Conservation (phyloP, 2,797 vertebrate species). For the Lepilemur septentrionalis region DNA sequence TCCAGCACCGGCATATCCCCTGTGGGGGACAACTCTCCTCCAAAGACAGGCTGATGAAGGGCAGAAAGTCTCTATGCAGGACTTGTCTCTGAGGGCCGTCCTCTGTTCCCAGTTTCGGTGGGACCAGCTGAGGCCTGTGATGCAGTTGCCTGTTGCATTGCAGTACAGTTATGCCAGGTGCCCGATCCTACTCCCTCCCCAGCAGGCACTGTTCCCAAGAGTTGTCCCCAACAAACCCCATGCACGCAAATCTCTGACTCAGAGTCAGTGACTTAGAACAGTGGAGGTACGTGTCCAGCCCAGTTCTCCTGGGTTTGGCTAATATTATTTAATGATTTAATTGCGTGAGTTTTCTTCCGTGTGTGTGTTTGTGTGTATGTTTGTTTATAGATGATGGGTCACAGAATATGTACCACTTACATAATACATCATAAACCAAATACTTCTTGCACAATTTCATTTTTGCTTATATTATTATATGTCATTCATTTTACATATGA, state of each 20-base stretch:
- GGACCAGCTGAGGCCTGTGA: background rate
- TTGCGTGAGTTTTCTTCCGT: background rate
- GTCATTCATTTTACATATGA: no score
- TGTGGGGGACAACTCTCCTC: background rate
- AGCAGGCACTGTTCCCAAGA: background rate
- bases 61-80: background rate
- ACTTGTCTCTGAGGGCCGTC: background rate
- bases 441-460: background rate
- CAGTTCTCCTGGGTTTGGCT: background rate
- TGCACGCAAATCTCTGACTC: background rate
- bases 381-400: background rate
- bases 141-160: background rate
- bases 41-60: background rate
- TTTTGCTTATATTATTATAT: background rate
- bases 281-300: no score
- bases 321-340: background rate
- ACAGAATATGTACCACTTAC: background rate
- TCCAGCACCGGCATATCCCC: rapidly evolving
- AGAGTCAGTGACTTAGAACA: background rate
- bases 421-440: background rate
- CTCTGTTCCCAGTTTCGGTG: no score
- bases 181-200: no score
- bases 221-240: background rate
- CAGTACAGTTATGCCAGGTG: background rate
- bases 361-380: background rate